These are phyloP conservation scores for Prosopocoilus inquinatus DNA, from an alignment of 2,888 invertebrate genomes.

Conservation along the genomic window DNA sequence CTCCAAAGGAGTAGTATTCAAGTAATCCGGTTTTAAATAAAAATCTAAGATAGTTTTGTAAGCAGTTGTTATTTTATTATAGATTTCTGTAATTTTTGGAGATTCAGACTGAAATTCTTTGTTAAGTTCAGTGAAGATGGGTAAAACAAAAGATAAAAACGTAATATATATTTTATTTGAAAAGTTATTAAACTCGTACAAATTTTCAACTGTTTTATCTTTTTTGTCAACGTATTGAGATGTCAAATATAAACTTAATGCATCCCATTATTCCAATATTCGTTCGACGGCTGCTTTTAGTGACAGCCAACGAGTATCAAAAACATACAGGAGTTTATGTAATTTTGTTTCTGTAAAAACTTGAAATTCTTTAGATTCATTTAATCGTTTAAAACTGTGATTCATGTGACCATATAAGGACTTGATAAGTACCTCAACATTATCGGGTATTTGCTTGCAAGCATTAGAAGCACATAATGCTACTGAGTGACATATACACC, in stretches of 20 bases:
- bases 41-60: conserved; percentile 14
- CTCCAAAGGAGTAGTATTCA: conserved; percentile 9
- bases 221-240: conserved; percentile 5
- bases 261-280: conserved; percentile 24
- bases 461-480: too few relatives aligned
- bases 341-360: too few relatives aligned
- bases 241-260: conserved; percentile 23
- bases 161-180: conserved; percentile 20
- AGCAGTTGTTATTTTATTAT: conserved; percentile 12
- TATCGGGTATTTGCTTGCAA: too few relatives aligned
- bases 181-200: too few relatives aligned
- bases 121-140: conserved; percentile 22
- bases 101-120: conserved; percentile 24
- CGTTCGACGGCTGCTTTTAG: conserved; percentile 17
- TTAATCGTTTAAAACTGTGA: too few relatives aligned
- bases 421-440: too few relatives aligned
- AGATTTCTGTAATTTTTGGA: conserved; percentile 21
- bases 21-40: conserved; percentile 18
- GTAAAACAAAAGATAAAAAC: conserved; percentile 24
- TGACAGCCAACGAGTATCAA: conserved; percentile 26
- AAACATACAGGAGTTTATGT: too few relatives aligned
- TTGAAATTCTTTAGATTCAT: too few relatives aligned
- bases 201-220: too few relatives aligned
- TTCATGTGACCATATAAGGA: too few relatives aligned
- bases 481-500: too few relatives aligned